Percentiles rank a stretch among this genome's conserved stretches.
Evolutionary conservation across 2,888 invertebrate genomes (phyloP).

Genomic region (Heliconius cydno): DNA sequence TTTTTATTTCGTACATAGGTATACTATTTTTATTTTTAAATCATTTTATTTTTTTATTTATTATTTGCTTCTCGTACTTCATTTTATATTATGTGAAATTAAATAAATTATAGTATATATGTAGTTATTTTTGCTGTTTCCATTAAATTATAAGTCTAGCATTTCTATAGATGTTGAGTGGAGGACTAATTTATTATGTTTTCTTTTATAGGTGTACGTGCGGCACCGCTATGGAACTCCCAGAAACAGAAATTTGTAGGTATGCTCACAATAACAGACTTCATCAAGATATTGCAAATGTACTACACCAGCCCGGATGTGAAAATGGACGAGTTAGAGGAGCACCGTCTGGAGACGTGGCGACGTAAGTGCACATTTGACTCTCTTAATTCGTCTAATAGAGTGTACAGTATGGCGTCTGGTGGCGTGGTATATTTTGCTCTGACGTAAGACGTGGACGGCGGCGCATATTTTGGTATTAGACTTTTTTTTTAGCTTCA

Average conservation of each 20-base stretch:
- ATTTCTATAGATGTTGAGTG: background rate
- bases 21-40: background rate
- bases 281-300: conserved; percentile 98
- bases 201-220: conserved; percentile 89
- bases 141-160: background rate
- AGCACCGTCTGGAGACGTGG: conserved; percentile 98
- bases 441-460: no score
- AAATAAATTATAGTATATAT: background rate
- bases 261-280: conserved; percentile 99
- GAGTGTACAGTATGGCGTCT: no score
- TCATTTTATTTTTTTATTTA: background rate
- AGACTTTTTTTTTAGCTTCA: no score
- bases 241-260: conserved; percentile 96
- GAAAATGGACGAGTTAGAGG: conserved; percentile 97
- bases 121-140: background rate
- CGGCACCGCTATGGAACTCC: conserved; percentile 99
- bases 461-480: no score
- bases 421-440: no score
- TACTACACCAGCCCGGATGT: conserved; percentile 97
- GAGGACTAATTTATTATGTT: background rate
- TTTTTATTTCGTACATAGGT: background rate
- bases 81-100: background rate
- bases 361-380: conserved; percentile 83
- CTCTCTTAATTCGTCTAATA: background rate
- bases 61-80: background rate